Evolutionary conservation across 2,113 vertebrate genomes (phyloP).

Genomic region (Lampris incognitus): DNA sequence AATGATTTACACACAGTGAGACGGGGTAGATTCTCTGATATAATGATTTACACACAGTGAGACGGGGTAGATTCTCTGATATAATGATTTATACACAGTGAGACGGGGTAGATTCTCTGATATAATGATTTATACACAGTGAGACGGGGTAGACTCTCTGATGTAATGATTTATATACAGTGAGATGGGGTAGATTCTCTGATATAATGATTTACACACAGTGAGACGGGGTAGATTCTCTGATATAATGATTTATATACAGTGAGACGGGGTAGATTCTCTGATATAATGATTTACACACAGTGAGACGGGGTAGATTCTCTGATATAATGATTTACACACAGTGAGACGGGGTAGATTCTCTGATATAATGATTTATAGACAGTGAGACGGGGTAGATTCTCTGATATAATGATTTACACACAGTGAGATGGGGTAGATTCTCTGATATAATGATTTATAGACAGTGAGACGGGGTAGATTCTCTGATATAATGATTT

Average conservation of each 20-base stretch:
- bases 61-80: constrained; percentile 27
- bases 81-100: constrained; percentile 7
- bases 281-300: constrained; percentile 25
- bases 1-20: constrained; percentile 2
- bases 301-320: constrained; percentile 14
- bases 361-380: constrained; percentile 30
- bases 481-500: constrained; percentile 31
- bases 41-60: constrained; percentile 10
- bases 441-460: constrained; percentile 5
- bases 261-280: constrained; percentile 15
- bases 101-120: constrained; percentile 25
- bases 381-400: constrained; percentile 28
- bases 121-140: constrained; percentile 31
- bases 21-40: constrained; percentile 27
- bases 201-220: constrained; percentile 38
- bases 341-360: too few species aligned
- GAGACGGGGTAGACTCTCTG: constrained; percentile 19
- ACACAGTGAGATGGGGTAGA: constrained; percentile 11
- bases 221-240: constrained; percentile 17
- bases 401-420: constrained; percentile 26
- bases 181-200: too few species aligned
- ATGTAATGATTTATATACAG: constrained; percentile 15
- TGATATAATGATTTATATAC: constrained; percentile 20
- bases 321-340: constrained; percentile 26
- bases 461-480: background rate